Conservation (phyloP, 2,888 invertebrate species). For the Magallana nippona region DNA sequence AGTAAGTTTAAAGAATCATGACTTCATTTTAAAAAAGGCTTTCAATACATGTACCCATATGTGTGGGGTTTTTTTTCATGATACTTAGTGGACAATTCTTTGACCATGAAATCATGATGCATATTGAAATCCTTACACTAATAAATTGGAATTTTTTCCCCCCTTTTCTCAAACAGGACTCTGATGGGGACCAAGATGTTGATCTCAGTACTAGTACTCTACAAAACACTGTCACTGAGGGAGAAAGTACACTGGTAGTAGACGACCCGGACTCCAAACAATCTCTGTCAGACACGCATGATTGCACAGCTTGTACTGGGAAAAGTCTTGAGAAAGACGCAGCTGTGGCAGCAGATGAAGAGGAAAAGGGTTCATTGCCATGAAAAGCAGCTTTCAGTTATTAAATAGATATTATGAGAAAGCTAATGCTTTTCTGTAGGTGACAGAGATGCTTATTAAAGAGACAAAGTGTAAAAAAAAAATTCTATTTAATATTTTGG, state of each 20-base stretch:
- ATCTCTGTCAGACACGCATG: neutral
- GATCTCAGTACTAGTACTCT: constrained; percentile 27
- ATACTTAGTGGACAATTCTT: too few relatives aligned
- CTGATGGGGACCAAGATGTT: constrained; percentile 21
- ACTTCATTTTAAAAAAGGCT: too few relatives aligned
- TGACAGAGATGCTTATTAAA: too few relatives aligned
- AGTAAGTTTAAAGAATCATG: too few relatives aligned
- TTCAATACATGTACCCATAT: too few relatives aligned
- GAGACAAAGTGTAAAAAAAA: too few relatives aligned
- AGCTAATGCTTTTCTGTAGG: too few relatives aligned
- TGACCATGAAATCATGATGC: too few relatives aligned
- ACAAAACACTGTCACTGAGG: constrained; percentile 11
- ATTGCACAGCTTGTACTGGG: neutral
- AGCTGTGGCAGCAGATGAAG: neutral
- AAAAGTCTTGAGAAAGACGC: neutral
- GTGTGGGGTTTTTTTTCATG: too few relatives aligned
- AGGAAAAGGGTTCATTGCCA: neutral
- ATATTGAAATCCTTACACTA: too few relatives aligned
- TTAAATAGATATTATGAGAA: neutral
- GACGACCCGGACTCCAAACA: neutral
- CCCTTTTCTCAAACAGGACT: neutral
- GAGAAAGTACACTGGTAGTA: neutral
- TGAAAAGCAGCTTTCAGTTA: neutral
- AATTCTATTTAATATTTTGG: too few relatives aligned
- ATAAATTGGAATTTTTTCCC: too few relatives aligned